Evolutionary conservation across 2,888 invertebrate genomes (phyloP), one percentile per base, ranked within the genome.

Genomic region (Stenichneumon culpator): DNA sequence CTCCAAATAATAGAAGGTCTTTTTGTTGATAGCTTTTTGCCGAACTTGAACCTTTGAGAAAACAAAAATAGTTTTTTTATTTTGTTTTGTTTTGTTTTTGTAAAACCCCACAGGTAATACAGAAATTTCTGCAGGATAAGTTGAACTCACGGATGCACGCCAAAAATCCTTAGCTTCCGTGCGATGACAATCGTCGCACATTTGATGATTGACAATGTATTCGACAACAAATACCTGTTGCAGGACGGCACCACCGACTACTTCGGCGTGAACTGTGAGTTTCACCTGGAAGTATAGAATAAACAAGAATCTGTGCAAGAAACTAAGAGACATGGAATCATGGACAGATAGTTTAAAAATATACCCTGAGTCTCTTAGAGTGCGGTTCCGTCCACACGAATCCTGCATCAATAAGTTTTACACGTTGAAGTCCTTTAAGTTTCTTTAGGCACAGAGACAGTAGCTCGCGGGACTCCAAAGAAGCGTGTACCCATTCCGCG

Each of bases 351-450:
- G 32, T 63, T 63, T 1, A n/a, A 16, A 28, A 75, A 72, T 78
- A 81, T 86, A 98, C 97, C 95, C 99, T 99, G 75, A 99, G 97
- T 88, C 99, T 96, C 94, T 98, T 99, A 0, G 99, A 99, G 95
- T 99, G 99, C 52, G 99, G 99, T 93, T 99, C 99, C 11, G 99
- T 99, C 99, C 99, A 99, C 3, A 99, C 96, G 95, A 99, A 99
- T 0, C 97, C 97, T 57, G 99, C 99, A 95, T 99, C 99, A 78
- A 99, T 95, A 19, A 99, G 95, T 92, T 98, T 98, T 0, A 99
- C 97, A 92, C 97, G 96, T 91, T 96, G 97, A 7, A 99, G 94
- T 0, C 98, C 98, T 94, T 97, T 99, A 32, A 99, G 94, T 92
- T 97, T 98, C 93, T 99, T 99, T 73, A 99, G 95, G 90, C 99